Evolutionary conservation across 2,113 vertebrate species (phyloP).

Genomic region (Chionis minor): DNA sequence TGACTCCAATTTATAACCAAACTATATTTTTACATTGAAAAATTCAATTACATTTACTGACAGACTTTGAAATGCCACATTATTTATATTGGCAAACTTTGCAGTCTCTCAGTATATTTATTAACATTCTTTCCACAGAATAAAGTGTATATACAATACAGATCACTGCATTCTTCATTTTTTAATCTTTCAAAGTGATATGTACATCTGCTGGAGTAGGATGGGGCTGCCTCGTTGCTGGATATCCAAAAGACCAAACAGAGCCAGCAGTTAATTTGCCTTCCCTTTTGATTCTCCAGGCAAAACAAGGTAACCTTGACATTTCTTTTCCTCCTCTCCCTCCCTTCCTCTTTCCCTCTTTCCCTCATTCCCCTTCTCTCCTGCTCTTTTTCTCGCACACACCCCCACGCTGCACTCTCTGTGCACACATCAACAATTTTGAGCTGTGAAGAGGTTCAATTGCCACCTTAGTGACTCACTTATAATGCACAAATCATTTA

Average conservation of each 20-base stretch:
- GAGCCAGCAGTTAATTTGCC: conserved; percentile 52
- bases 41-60: conserved; percentile 79
- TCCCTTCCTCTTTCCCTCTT: neutral
- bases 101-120: conserved; percentile 70
- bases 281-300: conserved; percentile 61
- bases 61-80: conserved; percentile 77
- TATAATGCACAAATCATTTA: conserved; percentile 77
- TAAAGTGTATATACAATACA: conserved; percentile 73
- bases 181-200: conserved; percentile 73
- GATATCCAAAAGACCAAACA: conserved; percentile 63
- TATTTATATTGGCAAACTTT: conserved; percentile 78
- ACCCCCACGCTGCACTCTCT: conserved; percentile 37
- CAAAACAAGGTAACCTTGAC: conserved; percentile 76
- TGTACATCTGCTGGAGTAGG: conserved; percentile 55
- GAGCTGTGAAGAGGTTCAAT: conserved; percentile 81
- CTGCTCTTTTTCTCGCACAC: neutral
- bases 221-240: conserved; percentile 11
- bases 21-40: conserved; percentile 77
- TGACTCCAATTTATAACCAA: conserved; percentile 73
- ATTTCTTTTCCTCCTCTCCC: conserved; percentile 39
- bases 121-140: conserved; percentile 73
- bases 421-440: conserved; percentile 78
- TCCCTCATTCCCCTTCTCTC: conserved; percentile 29
- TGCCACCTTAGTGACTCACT: conserved; percentile 79
- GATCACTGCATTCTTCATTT: conserved; percentile 77